Evolutionary conservation across 2,888 invertebrate species (phyloP).

Genomic region (Syrista parreyssii): DNA sequence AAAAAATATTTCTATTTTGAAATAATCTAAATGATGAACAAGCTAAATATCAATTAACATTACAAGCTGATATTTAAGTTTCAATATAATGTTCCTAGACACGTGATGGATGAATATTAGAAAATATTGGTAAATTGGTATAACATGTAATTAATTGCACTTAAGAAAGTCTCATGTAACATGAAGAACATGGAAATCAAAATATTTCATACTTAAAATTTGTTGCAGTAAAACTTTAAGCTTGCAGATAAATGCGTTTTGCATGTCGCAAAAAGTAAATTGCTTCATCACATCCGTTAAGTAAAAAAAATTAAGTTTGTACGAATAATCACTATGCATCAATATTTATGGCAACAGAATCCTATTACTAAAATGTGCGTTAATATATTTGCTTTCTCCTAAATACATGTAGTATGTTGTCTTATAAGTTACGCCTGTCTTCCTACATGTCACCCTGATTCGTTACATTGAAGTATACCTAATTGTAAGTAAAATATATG

Average conservation of each 20-base stretch:
- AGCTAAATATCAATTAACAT: neutral
- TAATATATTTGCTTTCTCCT: neutral
- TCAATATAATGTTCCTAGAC: neutral
- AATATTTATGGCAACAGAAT: neutral
- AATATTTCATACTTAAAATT: neutral
- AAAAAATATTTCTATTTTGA: neutral
- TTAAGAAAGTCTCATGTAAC: neutral
- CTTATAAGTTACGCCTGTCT: neutral
- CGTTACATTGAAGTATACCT: slow-evolving; percentile 5
- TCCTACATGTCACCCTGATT: slow-evolving; percentile 18
- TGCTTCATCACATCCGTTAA: neutral
- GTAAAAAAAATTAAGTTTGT: neutral
- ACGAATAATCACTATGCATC: neutral
- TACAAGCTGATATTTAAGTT: neutral
- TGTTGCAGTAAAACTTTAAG: neutral
- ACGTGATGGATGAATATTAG: neutral
- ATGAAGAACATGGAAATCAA: neutral
- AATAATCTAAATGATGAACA: neutral
- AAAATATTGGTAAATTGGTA: neutral
- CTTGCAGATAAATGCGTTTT: neutral
- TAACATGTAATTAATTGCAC: neutral
- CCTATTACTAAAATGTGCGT: neutral
- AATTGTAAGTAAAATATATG: slow-evolving; percentile 5
- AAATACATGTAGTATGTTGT: neutral
- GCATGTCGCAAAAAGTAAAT: neutral